phyloP scores from a whole-genome alignment of 2,113 vertebrate genomes.

The Oryzias curvinotus region DNA sequence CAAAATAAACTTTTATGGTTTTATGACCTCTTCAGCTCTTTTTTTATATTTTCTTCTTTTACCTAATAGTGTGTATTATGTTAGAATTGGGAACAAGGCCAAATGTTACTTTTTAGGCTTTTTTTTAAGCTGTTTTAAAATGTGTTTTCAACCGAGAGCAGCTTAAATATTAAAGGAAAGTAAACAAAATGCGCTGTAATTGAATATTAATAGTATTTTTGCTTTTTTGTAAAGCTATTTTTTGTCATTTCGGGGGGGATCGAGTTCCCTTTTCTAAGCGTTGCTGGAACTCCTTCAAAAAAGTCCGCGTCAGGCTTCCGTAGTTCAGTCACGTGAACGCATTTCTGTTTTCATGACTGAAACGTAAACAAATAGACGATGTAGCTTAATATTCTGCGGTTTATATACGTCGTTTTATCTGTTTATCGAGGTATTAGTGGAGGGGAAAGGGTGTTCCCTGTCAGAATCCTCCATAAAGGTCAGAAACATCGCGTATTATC shows the following conservation, averaged over 20 bases:
- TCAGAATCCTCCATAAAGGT: fast-evolving
- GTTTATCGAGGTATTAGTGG: background rate
- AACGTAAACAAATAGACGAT: background rate
- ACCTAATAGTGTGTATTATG: too few relatives aligned
- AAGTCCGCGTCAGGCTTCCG: conserved; percentile 67
- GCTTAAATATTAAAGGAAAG: too few relatives aligned
- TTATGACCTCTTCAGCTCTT: too few relatives aligned
- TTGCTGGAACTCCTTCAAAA: background rate
- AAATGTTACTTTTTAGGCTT: too few relatives aligned
- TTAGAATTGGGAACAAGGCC: too few relatives aligned
- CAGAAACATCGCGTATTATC: background rate
- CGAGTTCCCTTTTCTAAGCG: background rate
- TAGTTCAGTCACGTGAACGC: conserved; percentile 68
- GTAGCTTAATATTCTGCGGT: background rate
- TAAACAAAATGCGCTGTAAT: background rate
- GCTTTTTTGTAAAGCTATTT: background rate
- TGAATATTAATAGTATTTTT: background rate
- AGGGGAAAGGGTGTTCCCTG: too few relatives aligned
- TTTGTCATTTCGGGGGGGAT: background rate
- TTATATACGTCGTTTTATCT: background rate
- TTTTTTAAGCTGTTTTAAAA: too few relatives aligned
- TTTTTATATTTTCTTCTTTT: too few relatives aligned
- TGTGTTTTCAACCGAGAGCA: background rate
- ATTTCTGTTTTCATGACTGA: conserved; percentile 43
- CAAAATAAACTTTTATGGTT: too few relatives aligned